Evolutionary conservation across 1,140 invertebrate genomes (phyloP).

Genomic region (Odontomachus brunneus): DNA sequence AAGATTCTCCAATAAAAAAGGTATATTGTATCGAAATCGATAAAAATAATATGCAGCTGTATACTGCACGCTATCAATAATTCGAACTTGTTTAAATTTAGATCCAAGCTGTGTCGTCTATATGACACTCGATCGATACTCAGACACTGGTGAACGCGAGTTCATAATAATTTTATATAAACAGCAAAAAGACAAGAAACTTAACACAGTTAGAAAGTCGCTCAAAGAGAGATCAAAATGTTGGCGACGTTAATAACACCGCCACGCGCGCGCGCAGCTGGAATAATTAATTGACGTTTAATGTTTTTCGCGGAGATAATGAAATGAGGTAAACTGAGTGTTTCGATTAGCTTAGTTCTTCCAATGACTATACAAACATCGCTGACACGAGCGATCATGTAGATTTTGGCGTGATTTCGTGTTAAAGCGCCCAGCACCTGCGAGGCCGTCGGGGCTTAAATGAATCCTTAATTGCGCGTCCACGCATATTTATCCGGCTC

Average conservation of each 20-base stretch:
- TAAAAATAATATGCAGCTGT: too few species aligned
- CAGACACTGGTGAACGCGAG: neutral
- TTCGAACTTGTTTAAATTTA: slow-evolving; percentile 31
- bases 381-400: neutral
- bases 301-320: slow-evolving; percentile 20
- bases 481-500: slow-evolving; percentile 17
- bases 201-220: slow-evolving; percentile 1
- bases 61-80: slow-evolving; percentile 1
- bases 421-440: slow-evolving; percentile 10
- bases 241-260: neutral
- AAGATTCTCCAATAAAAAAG: neutral
- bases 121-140: slow-evolving; percentile 15
- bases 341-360: slow-evolving; percentile 28
- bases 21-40: neutral
- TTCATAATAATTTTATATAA: neutral
- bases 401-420: neutral
- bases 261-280: neutral
- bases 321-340: slow-evolving; percentile 41
- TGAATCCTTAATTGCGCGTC: slow-evolving; percentile 28
- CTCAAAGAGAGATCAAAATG: neutral
- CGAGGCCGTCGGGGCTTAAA: slow-evolving; percentile 15
- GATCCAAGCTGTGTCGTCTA: neutral
- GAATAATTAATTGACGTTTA: slow-evolving; percentile 49
- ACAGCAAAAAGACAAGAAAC: neutral
- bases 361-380: slow-evolving; percentile 34